phyloP scores from a whole-genome alignment of 2,797 vertebrate genomes.

The Limosa lapponica region DNA sequence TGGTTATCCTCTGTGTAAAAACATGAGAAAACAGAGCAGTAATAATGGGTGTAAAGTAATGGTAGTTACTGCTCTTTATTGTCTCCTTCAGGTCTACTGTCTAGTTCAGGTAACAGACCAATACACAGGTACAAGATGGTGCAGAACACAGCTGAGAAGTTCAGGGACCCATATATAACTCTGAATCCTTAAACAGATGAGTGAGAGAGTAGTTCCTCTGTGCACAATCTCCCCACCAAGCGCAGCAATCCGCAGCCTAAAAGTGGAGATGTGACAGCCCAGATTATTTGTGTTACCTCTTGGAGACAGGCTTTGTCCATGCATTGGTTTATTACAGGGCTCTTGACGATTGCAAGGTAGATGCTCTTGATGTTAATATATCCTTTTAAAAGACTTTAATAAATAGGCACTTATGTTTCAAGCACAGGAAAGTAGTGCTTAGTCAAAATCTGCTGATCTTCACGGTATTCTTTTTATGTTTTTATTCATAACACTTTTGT shows the following conservation, averaged over 20 bases:
- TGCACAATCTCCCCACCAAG: background rate
- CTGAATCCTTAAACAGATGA: background rate
- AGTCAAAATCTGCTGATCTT: background rate
- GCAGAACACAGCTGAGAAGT: background rate
- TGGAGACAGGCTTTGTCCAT: background rate
- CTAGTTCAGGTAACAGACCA: background rate
- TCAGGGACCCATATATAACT: background rate
- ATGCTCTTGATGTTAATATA: background rate
- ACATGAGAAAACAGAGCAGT: background rate
- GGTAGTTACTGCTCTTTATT: background rate
- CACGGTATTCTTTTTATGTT: background rate
- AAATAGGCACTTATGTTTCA: background rate
- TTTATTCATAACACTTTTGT: background rate
- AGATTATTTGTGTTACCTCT: background rate
- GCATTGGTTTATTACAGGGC: background rate
- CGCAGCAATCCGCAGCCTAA: rapidly evolving
- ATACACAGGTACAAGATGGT: rapidly evolving
- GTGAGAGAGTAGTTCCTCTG: background rate
- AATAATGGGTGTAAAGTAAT: background rate
- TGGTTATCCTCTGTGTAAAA: background rate
- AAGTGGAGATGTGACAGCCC: background rate
- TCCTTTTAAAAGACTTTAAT: background rate
- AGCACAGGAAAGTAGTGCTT: background rate
- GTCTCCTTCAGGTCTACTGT: background rate
- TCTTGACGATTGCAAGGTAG: background rate